Conservation (phyloP, 2,113 vertebrate species). For the Callospermophilus lateralis region DNA sequence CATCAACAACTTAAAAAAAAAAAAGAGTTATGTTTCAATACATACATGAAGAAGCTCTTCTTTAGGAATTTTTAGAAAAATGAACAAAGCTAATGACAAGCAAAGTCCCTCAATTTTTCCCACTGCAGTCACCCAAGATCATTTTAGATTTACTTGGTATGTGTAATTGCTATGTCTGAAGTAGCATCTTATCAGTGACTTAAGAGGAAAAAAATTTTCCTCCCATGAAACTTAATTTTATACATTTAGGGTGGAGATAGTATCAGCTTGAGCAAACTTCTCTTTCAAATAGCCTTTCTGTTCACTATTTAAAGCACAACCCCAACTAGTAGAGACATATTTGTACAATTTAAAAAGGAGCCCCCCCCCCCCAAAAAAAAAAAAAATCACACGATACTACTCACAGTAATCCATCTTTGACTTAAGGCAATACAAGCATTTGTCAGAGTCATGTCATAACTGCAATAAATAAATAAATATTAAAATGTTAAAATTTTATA, state of each 20-base stretch:
- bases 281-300: background rate
- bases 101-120: background rate
- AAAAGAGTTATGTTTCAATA: background rate
- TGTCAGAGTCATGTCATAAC: conserved; percentile 95
- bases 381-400: conserved; percentile 68
- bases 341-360: background rate
- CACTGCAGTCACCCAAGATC: background rate
- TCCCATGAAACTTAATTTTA: background rate
- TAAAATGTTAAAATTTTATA: conserved; percentile 19
- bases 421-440: conserved; percentile 93
- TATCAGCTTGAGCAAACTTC: background rate
- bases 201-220: background rate
- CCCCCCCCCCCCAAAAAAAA: background rate
- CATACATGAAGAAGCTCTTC: background rate
- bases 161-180: background rate
- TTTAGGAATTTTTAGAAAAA: background rate
- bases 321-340: background rate
- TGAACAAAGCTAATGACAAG: background rate
- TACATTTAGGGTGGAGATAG: background rate
- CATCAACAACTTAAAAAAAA: no score
- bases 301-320: background rate
- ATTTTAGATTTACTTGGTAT: background rate
- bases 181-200: background rate
- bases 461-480: conserved; percentile 82
- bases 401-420: conserved; percentile 94